phyloP scores from a whole-genome alignment of 2,113 vertebrate genomes.

The Phylloscopus whistleri region DNA sequence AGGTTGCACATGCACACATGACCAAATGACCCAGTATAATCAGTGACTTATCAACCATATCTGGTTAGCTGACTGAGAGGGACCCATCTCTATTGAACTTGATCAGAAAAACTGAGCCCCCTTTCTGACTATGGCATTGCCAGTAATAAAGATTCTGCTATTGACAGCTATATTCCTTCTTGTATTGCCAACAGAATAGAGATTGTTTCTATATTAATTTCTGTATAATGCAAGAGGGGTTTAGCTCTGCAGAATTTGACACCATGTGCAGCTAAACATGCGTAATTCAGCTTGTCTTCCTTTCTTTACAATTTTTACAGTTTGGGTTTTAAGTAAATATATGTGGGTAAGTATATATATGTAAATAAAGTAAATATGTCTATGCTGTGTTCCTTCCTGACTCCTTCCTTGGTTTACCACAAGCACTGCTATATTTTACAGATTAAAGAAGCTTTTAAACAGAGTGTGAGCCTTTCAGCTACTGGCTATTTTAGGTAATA shows the following conservation, averaged over 20 bases:
- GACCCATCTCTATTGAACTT: neutral
- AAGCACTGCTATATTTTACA: slow-evolving; percentile 46
- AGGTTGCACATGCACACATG: neutral
- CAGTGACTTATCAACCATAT: neutral
- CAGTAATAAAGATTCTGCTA: neutral
- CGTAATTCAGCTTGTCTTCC: neutral
- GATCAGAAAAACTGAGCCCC: neutral
- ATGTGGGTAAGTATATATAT: neutral
- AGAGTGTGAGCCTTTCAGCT: slow-evolving; percentile 85
- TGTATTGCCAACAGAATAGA: neutral
- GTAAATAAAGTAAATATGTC: neutral
- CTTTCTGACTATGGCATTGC: neutral
- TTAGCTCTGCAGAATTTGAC: neutral
- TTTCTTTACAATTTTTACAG: neutral
- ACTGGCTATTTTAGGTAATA: slow-evolving; percentile 87
- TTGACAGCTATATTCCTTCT: neutral
- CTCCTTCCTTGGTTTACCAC: neutral
- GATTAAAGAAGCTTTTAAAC: slow-evolving; percentile 77
- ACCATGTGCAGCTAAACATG: neutral
- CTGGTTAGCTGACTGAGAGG: neutral
- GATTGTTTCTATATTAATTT: neutral
- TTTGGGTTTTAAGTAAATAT: neutral
- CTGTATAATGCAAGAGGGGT: neutral
- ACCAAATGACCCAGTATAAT: neutral
- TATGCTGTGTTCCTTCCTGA: neutral